Conservation (phyloP, 2,113 vertebrate genomes). For the Dinomys branickii region DNA sequence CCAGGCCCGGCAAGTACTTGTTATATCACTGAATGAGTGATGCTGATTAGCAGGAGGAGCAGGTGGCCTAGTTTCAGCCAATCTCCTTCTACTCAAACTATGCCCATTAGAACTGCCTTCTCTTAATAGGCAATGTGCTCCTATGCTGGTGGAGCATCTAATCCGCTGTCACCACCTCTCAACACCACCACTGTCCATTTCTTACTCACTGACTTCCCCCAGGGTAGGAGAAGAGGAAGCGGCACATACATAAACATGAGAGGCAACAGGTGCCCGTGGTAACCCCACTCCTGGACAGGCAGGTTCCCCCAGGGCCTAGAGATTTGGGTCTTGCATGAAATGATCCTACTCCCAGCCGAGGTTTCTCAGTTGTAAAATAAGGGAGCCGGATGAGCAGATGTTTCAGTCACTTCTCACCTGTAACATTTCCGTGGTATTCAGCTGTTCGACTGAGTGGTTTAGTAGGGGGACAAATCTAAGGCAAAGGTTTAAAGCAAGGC, state of each 20-base stretch:
- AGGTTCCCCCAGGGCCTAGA: background rate
- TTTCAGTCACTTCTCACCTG: background rate
- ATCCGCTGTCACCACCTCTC: background rate
- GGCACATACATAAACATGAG: fast-evolving
- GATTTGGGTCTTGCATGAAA: background rate
- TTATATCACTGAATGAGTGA: background rate
- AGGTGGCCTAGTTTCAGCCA: background rate
- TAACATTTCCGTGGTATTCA: background rate
- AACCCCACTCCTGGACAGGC: background rate
- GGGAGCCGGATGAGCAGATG: background rate
- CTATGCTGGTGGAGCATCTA: too few species aligned
- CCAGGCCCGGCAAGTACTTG: background rate
- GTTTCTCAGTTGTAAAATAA: background rate
- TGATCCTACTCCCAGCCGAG: background rate
- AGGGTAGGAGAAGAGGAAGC: background rate
- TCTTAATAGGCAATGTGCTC: fast-evolving
- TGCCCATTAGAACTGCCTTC: background rate
- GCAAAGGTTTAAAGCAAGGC: background rate
- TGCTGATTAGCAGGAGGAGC: background rate
- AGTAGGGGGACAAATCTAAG: background rate
- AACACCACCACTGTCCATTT: background rate
- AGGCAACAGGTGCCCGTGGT: background rate
- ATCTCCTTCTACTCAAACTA: background rate
- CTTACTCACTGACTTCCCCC: background rate
- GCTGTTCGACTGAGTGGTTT: background rate